Base-by-base conservation (phyloP, 2,888 invertebrate genomes). In the Cordilura impudica region DNA sequence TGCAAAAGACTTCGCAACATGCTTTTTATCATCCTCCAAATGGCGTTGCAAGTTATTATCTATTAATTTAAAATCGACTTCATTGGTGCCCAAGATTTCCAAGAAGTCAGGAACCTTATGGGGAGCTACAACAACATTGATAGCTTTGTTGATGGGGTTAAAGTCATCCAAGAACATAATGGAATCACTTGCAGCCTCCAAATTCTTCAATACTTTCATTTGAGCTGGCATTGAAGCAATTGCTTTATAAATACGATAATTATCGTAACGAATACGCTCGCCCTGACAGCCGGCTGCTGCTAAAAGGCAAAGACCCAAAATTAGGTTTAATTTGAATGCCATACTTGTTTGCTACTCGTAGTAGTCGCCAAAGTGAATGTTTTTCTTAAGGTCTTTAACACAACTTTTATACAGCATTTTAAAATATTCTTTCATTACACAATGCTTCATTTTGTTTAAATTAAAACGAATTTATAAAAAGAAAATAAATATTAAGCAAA, bases 181-280 rank as follows among this genome's bases (percentile, higher is more conserved):
- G 0, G 88, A 90, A 75, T 90, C 87, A 69, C 89, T 87, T 16
- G 88, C 58, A 75, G 77, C 83, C 54, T 90, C 87, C 66, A 93
- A 84, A 3, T 90, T 85, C 71, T 90, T 90, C 0, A 94, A 86
- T 49, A 91, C 90, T 0, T 88, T 84, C 45, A 93, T 85, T 63
- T 93, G 91, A 0, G 90, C 89, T n/a, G 89, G 86, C 70, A 87
- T 91, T 26, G 88, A 83, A 1, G 94, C 92, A 21, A 87, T 87
- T 4, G 94, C 88, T 85, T 92, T 91, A 82, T 92, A 93, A 12
- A 94, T 90, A 16, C 91, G 92, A 82, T 92, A 93, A 18, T 92
- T 92, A 71, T 92, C 90, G 83, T 91, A 94, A 51, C 87, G 86
- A 2, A 83, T 84, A 21, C 84, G 84, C 45, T 87, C 87, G 3